These are phyloP conservation scores for Cephalopterus ornatus DNA, from an alignment of 2,113 vertebrate genomes.

Conservation along the genomic window DNA sequence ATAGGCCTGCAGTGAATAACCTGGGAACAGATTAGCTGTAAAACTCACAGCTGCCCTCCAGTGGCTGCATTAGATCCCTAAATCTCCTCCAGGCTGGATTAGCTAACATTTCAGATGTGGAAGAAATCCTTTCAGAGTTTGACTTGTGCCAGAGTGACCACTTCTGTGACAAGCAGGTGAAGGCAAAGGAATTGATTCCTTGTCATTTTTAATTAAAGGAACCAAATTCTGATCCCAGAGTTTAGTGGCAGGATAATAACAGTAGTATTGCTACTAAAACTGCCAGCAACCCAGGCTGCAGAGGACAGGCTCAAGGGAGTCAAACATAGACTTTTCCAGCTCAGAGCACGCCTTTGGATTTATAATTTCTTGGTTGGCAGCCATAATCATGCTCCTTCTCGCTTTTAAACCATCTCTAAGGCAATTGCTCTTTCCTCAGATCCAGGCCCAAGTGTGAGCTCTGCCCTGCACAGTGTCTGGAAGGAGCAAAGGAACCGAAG, in stretches of 20 bases:
- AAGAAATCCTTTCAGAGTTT: neutral
- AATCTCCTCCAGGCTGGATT: neutral
- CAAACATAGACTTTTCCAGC: neutral
- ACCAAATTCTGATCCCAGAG: neutral
- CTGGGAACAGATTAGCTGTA: neutral
- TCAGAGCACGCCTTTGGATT: neutral
- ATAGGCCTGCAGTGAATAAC: neutral
- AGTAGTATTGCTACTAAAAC: neutral
- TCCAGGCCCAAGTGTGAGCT: neutral
- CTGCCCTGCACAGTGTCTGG: neutral
- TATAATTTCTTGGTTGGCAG: neutral
- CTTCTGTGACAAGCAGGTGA: neutral
- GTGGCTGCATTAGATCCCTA: neutral
- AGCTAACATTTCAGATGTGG: neutral
- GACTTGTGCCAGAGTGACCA: neutral
- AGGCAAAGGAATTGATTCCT: neutral
- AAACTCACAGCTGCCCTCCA: neutral
- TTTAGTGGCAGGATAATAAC: neutral
- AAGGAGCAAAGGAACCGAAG: neutral
- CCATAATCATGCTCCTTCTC: neutral
- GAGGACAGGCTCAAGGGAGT: neutral
- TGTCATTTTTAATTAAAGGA: neutral
- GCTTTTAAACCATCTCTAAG: neutral
- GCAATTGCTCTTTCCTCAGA: neutral
- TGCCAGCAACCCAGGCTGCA: fast-evolving